Percentiles rank a stretch among this genome's conserved stretches.
Evolutionary conservation across 2,888 invertebrate species (phyloP).

Genomic region (Sesia apiformis): DNA sequence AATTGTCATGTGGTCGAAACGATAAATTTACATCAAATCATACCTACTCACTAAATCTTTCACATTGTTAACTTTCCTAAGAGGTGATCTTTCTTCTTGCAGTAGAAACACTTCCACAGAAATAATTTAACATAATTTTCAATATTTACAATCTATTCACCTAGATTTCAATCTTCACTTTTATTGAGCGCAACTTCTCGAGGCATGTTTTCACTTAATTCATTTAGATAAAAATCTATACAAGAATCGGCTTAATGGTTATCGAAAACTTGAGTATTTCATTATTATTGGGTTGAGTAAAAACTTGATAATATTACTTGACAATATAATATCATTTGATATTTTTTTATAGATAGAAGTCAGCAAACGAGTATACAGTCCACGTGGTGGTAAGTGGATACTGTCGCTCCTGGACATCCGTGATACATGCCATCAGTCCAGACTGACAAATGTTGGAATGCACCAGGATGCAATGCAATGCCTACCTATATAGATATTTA

Average conservation of each 20-base stretch:
- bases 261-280: constrained; percentile 29
- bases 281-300: no score
- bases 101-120: background rate
- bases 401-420: no score
- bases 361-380: no score
- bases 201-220: constrained; percentile 44
- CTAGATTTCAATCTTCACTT: constrained; percentile 32
- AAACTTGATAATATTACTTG: no score
- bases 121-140: constrained; percentile 5
- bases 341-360: no score
- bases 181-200: constrained; percentile 29
- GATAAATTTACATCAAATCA: background rate
- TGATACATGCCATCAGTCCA: no score
- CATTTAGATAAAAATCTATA: constrained; percentile 48
- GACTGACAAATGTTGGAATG: no score
- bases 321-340: no score
- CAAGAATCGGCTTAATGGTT: constrained; percentile 29
- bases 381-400: no score
- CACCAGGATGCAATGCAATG: no score
- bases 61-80: no score
- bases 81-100: background rate
- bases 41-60: background rate
- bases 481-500: no score
- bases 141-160: constrained; percentile 5
- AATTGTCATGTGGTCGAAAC: background rate